Conservation (phyloP, 2,113 vertebrate species). For the Tenebrosternarchus preto region DNA sequence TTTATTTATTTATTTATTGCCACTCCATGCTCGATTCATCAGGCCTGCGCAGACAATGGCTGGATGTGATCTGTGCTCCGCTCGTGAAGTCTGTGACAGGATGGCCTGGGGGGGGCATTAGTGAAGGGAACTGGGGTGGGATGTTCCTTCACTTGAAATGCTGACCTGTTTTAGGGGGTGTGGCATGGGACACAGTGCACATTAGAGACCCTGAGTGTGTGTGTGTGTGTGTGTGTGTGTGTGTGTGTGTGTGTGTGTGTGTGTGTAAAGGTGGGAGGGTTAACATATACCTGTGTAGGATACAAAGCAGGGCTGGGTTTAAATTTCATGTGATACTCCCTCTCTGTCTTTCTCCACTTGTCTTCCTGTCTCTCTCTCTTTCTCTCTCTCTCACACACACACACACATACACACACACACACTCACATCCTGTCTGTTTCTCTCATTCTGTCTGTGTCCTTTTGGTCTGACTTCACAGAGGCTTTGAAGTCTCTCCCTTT, state of each 20-base stretch:
- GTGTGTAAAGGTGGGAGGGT: conserved; percentile 18
- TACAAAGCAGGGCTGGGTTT: background rate
- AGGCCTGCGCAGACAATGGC: conserved; percentile 6
- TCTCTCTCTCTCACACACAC: conserved; percentile 13
- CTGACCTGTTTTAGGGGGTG: conserved; percentile 43
- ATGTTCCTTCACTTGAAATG: conserved; percentile 68
- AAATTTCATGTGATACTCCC: conserved; percentile 54
- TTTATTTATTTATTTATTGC: too few species aligned
- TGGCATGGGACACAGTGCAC: conserved; percentile 58
- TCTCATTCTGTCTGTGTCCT: conserved; percentile 20
- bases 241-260: conserved; percentile 37
- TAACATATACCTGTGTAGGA: conserved; percentile 44
- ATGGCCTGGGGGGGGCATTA: conserved; percentile 40
- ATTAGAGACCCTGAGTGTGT: conserved; percentile 56
- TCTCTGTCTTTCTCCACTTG: conserved; percentile 50
- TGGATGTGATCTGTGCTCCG: conserved; percentile 13
- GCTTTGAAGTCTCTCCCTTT: conserved; percentile 69
- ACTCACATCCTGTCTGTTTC: background rate
- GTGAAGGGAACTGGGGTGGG: conserved; percentile 52
- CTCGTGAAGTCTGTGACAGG: conserved; percentile 20
- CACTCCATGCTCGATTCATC: background rate
- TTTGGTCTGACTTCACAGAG: conserved; percentile 65
- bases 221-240: conserved; percentile 39
- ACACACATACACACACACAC: background rate
- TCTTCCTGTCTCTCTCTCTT: conserved; percentile 18